phyloP scores from a whole-genome alignment of 2,888 invertebrate genomes.

The Phortica okadai region DNA sequence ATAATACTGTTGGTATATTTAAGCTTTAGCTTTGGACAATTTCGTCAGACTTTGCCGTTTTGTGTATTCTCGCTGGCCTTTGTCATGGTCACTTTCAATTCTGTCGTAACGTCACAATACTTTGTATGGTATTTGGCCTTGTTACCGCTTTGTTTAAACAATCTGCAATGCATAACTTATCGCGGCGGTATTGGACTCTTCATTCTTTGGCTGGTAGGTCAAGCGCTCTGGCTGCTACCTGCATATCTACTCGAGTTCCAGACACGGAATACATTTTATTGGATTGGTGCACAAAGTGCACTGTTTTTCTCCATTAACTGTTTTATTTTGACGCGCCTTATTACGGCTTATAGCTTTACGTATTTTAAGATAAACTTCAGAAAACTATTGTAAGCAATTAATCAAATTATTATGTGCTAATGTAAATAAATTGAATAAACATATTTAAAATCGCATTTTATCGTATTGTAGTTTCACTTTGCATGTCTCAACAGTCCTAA shows the following conservation, averaged over 20 bases:
- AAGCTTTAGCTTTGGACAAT: slow-evolving; percentile 83
- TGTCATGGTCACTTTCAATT: slow-evolving; percentile 94
- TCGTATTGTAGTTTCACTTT: too few species aligned
- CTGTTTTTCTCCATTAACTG: slow-evolving; percentile 91
- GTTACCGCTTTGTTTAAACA: slow-evolving; percentile 87
- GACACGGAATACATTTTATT: slow-evolving; percentile 87
- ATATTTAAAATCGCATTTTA: neutral
- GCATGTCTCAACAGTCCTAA: neutral
- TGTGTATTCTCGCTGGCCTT: slow-evolving; percentile 90
- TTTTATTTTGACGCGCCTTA: slow-evolving; percentile 80
- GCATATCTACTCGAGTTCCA: slow-evolving; percentile 96
- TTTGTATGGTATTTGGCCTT: slow-evolving; percentile 97
- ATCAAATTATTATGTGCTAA: neutral
- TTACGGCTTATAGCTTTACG: slow-evolving; percentile 68
- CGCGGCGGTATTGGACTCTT: slow-evolving; percentile 78
- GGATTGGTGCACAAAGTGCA: slow-evolving; percentile 90
- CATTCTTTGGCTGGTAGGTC: slow-evolving; percentile 82
- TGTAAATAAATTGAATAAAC: slow-evolving; percentile 11
- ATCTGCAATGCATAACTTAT: slow-evolving; percentile 79
- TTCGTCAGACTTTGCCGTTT: slow-evolving; percentile 86
- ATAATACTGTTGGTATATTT: slow-evolving; percentile 81
- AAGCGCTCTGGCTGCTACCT: slow-evolving; percentile 90
- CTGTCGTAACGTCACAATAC: slow-evolving; percentile 97
- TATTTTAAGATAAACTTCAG: slow-evolving; percentile 65
- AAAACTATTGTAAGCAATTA: slow-evolving; percentile 50